These are phyloP conservation scores for Sinonovacula constricta DNA, from an alignment of 1,140 invertebrate species.

Conservation along the genomic window DNA sequence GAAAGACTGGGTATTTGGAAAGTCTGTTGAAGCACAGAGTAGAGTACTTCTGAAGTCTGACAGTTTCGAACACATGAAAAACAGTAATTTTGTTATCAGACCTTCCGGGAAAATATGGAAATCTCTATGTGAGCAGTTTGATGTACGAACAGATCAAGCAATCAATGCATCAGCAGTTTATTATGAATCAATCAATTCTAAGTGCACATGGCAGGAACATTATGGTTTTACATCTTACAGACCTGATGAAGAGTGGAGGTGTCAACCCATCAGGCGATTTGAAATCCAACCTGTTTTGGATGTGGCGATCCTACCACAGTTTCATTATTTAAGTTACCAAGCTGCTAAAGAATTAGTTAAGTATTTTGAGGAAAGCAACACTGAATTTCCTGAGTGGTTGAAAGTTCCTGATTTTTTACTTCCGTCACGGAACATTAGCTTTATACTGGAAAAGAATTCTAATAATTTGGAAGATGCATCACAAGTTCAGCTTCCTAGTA, in stretches of 20 bases:
- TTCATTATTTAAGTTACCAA: conserved; percentile 17
- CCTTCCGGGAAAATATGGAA: conserved; percentile 11
- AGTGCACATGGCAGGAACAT: neutral
- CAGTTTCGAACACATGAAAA: conserved; percentile 10
- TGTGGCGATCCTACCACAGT: conserved; percentile 13
- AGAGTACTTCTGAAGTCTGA: conserved; percentile 1
- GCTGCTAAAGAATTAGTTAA: neutral
- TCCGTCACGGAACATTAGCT: conserved; percentile 11
- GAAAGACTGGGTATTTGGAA: neutral
- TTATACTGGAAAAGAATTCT: conserved; percentile 12
- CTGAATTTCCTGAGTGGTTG: conserved; percentile 14
- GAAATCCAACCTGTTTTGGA: conserved; percentile 26
- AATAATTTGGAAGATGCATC: neutral
- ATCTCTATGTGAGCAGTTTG: neutral
- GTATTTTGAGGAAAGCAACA: conserved; percentile 1
- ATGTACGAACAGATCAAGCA: neutral
- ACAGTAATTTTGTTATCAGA: neutral
- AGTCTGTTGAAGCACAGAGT: neutral
- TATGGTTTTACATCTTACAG: conserved; percentile 19
- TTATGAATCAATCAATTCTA: conserved; percentile 3
- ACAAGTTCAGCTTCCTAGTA: neutral
- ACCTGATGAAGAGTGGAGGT: conserved; percentile 20
- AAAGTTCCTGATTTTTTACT: conserved; percentile 12
- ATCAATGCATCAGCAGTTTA: neutral
- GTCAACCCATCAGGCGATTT: conserved; percentile 14